Evolutionary conservation across 2,888 invertebrate species (phyloP).

Genomic region (Ormyrus rosae): DNA sequence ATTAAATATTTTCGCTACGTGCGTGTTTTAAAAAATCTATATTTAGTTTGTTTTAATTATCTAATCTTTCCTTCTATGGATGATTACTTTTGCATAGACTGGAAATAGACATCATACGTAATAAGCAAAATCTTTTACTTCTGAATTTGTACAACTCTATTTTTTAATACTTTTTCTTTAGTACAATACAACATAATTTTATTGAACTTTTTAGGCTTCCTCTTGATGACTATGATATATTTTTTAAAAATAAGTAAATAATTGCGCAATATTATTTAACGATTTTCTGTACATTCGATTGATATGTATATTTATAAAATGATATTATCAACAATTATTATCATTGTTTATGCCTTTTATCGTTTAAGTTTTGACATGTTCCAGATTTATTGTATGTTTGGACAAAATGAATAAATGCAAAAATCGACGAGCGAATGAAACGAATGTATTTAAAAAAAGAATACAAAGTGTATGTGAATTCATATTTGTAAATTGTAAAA

Average conservation of each 20-base stretch:
- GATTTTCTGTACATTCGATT: conserved; percentile 51
- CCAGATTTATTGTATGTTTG: conserved; percentile 65
- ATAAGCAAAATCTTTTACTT: conserved; percentile 34
- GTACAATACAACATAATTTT: conserved; percentile 39
- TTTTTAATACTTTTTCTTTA: conserved; percentile 48
- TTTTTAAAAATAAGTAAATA: conserved; percentile 30
- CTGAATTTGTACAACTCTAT: conserved; percentile 53
- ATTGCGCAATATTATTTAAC: conserved; percentile 46
- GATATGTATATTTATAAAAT: conserved; percentile 50
- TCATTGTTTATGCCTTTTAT: conserved; percentile 58
- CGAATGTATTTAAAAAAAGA: conserved; percentile 70
- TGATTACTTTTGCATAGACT: conserved; percentile 42
- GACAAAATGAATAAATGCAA: conserved; percentile 60
- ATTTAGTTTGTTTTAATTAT: conserved; percentile 22
- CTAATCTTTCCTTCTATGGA: conserved; percentile 14
- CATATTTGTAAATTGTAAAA: conserved; percentile 75
- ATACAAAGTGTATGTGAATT: conserved; percentile 66
- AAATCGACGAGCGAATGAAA: conserved; percentile 62
- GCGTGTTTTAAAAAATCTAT: conserved; percentile 20
- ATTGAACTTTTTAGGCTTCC: conserved; percentile 49
- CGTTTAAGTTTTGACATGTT: conserved; percentile 70
- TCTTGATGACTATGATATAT: conserved; percentile 33
- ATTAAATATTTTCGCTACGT: conserved; percentile 35
- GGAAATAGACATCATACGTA: conserved; percentile 40
- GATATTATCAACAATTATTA: conserved; percentile 59